Evolutionary conservation across 53 echinoderm and acorn worm species (phyloP), one percentile per base, ranked within the genome.

Genomic region (Patiria pectinifera): DNA sequence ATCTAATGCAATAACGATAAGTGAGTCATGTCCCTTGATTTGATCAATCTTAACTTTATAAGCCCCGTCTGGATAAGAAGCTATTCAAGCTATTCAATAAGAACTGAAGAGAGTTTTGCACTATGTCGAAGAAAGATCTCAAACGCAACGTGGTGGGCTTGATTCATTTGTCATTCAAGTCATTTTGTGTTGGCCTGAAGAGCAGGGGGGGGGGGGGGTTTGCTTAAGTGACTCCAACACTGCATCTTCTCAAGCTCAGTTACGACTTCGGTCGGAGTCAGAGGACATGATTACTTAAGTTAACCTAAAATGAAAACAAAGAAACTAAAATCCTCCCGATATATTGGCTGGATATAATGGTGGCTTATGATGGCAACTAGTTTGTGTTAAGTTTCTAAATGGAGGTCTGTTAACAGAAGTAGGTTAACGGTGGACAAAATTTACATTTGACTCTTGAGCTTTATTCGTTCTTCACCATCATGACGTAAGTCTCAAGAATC

Each of bases 1-100:
- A 24, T 74, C 74, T 74, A 74, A 74, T 74, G 74, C 74, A 74
- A 74, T 74, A 23, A 74, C 24, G 6, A 74, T 74, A 74, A n/a
- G 24, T 22, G 22, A 74, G 24, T 74, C 74, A 3, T 74, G 74
- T 24, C 24, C 74, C 10, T 24, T n/a, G 74, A 74, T 24, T 66
- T 23, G n/a, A 74, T 24, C 74, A 74, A 74, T 74, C 74, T 74
- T 74, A n/a, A 9, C n/a, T n/a, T 74, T 4, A 74, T 74, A 74
- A 16, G 24, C 74, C 74, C n/a, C 18, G 22, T 24, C 74, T 74
- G 24, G 21, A 69, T 69, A 4, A 69, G 15, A 23, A 74, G 74
- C 74, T 21, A 74, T 74, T 74, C 53, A 53, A 53, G 74, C 74
- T 21, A 74, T 74, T 74, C 53, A 53, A 53, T 53, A 53, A 53